Base-by-base conservation (phyloP, 2,797 vertebrate genomes). In the Heterohyrax brucei region DNA sequence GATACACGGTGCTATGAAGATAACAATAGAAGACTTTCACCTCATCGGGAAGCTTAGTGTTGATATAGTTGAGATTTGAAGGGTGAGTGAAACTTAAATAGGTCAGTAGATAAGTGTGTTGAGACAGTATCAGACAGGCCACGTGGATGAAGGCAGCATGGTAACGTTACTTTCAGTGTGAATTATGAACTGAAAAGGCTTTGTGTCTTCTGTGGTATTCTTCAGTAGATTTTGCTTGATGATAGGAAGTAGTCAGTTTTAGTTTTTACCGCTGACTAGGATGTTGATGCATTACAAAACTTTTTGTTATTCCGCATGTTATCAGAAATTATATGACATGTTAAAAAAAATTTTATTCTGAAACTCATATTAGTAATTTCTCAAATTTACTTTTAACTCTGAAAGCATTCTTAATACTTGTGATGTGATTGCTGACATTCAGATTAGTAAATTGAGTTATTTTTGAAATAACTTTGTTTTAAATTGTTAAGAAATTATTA, bases 381-480 rank as follows among this genome's bases (percentile, higher is more conserved):
- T 66, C 66, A 76, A 19, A 44, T 73, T 96, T 44, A 53, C 84
- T 87, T 96, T 91, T 91, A 39, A 44, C 66, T 93, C 68, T 59
- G 83, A 72, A 96, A 84, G 5, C 21, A 81, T 12, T 33, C 16
- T 94, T 75, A 50, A 70, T 94, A 86, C 39, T 95, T 16, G 59
- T 89, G 82, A 81, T 92, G 85, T 82, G 22, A 59, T 87, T 96
- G 19, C 80, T 96, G 92, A 81, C 61, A 73, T 91, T 87, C 80
- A 78, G 59, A 73, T 83, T 61, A 92, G 21, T 95, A 62, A 91
- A 77, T 4, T 86, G 46, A 81, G 59, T 87, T 76, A 92, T 91
- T 93, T 96, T 28, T 50, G 19, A 70, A 80, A 53, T 83, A 80
- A 92, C 30, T 89, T 93, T 24, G 39, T 22, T 91, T 92, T 88